A percentile compares a stretch with the other conserved stretches of the same genome.
Evolutionary conservation across 2,888 invertebrate species (phyloP).

Genomic region (Malacosoma neustria): DNA sequence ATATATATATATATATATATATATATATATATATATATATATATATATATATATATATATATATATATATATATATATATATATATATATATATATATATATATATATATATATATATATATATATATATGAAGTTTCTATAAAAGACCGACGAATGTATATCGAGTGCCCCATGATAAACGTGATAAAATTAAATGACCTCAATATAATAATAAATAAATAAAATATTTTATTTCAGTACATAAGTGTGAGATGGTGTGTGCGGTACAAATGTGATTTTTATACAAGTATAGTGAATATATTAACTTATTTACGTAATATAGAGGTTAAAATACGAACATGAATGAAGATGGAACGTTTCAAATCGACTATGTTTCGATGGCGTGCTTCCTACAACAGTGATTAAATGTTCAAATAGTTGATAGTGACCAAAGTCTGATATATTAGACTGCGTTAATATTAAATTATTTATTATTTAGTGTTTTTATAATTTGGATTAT

Average conservation of each 20-base stretch:
- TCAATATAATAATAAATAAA: conserved; percentile 10
- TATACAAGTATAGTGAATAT: conserved; percentile 53
- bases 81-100: too few relatives aligned
- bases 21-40: too few relatives aligned
- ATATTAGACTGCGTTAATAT: conserved; percentile 40
- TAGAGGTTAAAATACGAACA: conserved; percentile 27
- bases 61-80: too few relatives aligned
- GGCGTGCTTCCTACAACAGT: conserved; percentile 54
- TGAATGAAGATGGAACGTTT: conserved; percentile 50
- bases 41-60: too few relatives aligned
- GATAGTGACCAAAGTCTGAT: conserved; percentile 52
- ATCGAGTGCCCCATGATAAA: not conserved
- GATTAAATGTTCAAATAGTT: conserved; percentile 40
- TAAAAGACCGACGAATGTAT: too few relatives aligned
- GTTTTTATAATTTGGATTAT: conserved; percentile 50
- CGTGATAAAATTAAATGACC: not conserved
- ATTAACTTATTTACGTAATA: conserved; percentile 42
- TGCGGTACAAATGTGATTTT: conserved; percentile 56
- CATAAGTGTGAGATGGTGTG: conserved; percentile 37
- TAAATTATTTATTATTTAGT: conserved; percentile 53
- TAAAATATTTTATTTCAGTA: conserved; percentile 24
- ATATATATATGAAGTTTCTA: too few relatives aligned
- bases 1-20: too few relatives aligned
- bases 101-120: too few relatives aligned
- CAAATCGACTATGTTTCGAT: conserved; percentile 41